Evolutionary conservation across 2,113 vertebrate genomes (phyloP).

Genomic region (Siniperca knerii): DNA sequence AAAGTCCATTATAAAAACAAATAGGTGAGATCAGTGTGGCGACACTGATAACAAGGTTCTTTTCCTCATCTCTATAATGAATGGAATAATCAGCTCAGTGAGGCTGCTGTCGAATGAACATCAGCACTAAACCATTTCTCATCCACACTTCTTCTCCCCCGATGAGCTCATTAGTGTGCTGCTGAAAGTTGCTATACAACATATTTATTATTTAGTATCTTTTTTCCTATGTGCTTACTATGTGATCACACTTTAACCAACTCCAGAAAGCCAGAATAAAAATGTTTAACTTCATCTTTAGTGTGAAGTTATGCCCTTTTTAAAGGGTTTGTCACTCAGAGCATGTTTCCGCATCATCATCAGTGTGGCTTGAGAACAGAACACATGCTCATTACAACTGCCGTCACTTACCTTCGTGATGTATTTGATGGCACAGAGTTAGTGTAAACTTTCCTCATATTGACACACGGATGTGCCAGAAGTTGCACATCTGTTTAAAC

Average conservation of each 20-base stretch:
- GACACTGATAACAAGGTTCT: constrained; percentile 59
- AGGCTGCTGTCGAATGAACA: constrained; percentile 54
- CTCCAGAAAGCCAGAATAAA: neutral
- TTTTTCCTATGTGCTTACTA: neutral
- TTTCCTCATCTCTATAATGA: constrained; percentile 62
- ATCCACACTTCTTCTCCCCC: constrained; percentile 58
- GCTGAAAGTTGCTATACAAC: constrained; percentile 53
- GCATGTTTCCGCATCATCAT: neutral
- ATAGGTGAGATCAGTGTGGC: constrained; percentile 40
- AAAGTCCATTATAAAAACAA: constrained; percentile 54
- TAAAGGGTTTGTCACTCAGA: neutral
- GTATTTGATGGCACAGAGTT: neutral
- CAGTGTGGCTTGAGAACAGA: neutral
- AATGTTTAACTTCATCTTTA: too few relatives aligned
- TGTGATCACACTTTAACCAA: neutral
- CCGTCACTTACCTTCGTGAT: neutral
- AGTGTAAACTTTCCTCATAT: neutral
- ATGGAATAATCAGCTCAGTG: constrained; percentile 64
- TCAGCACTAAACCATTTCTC: constrained; percentile 60
- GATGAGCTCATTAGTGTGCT: constrained; percentile 70
- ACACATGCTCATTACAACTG: neutral
- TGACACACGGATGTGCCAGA: neutral
- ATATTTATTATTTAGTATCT: constrained; percentile 69
- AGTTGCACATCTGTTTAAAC: constrained; percentile 1
- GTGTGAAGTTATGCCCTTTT: constrained; percentile 5